phyloP scores from a whole-genome alignment of 2,113 vertebrate genomes.

The Cavia aperea region DNA sequence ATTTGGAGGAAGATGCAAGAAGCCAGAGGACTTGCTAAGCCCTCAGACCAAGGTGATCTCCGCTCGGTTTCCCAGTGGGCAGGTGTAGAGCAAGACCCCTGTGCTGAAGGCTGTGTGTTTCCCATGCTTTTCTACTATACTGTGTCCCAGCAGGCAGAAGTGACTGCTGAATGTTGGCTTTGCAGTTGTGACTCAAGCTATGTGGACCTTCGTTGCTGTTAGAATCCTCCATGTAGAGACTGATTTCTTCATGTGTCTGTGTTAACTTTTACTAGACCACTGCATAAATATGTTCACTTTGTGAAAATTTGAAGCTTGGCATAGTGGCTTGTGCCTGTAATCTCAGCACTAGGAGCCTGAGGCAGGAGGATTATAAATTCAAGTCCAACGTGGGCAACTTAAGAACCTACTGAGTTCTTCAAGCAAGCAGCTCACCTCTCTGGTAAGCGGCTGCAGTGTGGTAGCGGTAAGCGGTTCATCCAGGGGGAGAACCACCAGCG shows the following conservation, averaged over 20 bases:
- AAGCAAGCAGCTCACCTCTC: too few species aligned
- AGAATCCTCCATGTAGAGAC: not conserved
- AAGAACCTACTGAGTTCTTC: not conserved
- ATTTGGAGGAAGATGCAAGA: constrained; percentile 36
- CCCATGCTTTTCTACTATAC: not conserved
- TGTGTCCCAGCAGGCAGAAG: not conserved
- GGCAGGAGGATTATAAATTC: not conserved
- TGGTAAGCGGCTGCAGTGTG: too few species aligned
- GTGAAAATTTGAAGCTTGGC: not conserved
- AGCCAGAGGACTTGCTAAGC: constrained; percentile 10
- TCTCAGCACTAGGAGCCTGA: not conserved
- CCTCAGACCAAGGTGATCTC: constrained; percentile 14
- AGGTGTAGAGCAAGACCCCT: not conserved
- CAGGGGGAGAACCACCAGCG: too few species aligned
- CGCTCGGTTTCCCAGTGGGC: not conserved
- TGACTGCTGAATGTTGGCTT: not conserved
- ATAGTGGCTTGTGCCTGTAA: not conserved
- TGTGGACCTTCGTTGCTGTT: not conserved
- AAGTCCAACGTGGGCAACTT: not conserved
- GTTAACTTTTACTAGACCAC: not conserved
- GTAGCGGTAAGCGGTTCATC: too few species aligned
- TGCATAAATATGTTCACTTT: not conserved
- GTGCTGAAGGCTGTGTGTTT: not conserved
- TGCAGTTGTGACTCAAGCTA: not conserved
- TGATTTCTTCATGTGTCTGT: not conserved